A percentile compares a stretch with the other conserved stretches of the same genome.
Evolutionary conservation across 2,113 vertebrate genomes (phyloP).

Genomic region (Ammodytes dubius): DNA sequence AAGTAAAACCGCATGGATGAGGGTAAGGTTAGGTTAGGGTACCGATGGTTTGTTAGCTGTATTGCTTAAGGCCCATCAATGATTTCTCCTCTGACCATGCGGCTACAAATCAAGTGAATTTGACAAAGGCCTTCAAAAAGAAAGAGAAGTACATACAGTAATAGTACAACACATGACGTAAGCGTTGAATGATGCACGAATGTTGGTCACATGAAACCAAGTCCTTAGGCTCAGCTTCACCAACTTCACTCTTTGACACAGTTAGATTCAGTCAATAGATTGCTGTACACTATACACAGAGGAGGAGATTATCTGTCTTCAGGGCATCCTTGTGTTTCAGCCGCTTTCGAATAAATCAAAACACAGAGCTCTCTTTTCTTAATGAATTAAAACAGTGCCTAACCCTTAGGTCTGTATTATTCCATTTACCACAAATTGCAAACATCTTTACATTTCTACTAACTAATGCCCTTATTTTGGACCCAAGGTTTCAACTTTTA

Average conservation of each 20-base stretch:
- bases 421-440: background rate
- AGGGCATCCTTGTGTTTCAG: background rate
- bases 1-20: conserved; percentile 7
- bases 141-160: background rate
- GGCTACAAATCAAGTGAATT: background rate
- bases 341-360: background rate
- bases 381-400: background rate
- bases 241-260: background rate
- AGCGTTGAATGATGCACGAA: background rate
- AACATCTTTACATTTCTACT: background rate
- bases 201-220: background rate
- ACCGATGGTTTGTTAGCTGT: background rate
- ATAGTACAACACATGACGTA: background rate
- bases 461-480: no score
- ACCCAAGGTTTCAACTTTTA: no score
- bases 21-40: background rate
- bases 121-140: background rate
- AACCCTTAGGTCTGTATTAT: background rate
- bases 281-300: background rate
- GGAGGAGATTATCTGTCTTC: background rate
- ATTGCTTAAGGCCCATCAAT: background rate
- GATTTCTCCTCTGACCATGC: no score
- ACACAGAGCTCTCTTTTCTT: background rate
- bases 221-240: background rate
- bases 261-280: background rate